These are phyloP conservation scores for Poecilus cupreus DNA, from an alignment of 2,888 invertebrate species.

Conservation along the genomic window DNA sequence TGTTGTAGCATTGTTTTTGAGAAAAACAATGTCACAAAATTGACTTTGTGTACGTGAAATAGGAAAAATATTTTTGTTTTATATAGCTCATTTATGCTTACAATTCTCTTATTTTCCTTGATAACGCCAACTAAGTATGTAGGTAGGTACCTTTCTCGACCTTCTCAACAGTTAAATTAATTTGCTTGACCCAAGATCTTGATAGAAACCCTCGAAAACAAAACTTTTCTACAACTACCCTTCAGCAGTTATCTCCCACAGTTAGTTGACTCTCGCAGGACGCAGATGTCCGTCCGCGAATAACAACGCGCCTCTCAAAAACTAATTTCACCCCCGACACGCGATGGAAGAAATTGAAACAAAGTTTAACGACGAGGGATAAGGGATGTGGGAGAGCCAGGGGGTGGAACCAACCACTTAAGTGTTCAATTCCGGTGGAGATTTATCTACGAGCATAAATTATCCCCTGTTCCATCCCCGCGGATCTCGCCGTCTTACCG, in stretches of 20 bases:
- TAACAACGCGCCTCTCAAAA: conserved; percentile 4
- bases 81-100: too few relatives aligned
- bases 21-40: too few relatives aligned
- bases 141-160: too few relatives aligned
- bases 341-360: conserved; percentile 40
- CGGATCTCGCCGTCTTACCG: not conserved
- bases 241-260: not conserved
- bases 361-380: conserved; percentile 17
- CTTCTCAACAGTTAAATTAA: too few relatives aligned
- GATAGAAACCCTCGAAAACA: not conserved
- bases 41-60: too few relatives aligned
- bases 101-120: too few relatives aligned
- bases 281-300: conserved; percentile 8
- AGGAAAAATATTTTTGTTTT: too few relatives aligned
- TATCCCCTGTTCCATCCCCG: not conserved
- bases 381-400: not conserved
- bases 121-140: too few relatives aligned
- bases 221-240: not conserved
- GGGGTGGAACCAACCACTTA: conserved; percentile 22
- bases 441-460: conserved; percentile 40
- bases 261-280: not conserved
- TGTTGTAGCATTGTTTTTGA: too few relatives aligned
- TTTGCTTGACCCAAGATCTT: too few relatives aligned
- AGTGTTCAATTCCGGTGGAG: conserved; percentile 35
- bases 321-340: conserved; percentile 37